These are phyloP conservation scores for Adelges cooleyi DNA, from an alignment of 1,140 invertebrate species.

Conservation along the genomic window DNA sequence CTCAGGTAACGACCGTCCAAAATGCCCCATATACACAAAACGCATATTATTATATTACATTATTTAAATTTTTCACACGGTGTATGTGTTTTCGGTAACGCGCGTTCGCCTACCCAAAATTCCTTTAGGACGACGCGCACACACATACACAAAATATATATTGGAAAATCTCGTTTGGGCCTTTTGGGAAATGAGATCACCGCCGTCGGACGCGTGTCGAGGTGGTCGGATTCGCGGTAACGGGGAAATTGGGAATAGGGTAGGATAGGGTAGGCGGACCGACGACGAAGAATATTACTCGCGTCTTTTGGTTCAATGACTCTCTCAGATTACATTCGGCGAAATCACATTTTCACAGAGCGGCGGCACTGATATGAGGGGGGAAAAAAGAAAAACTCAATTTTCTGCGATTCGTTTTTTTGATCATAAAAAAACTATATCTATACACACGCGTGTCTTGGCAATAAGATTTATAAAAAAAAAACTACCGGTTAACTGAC, in stretches of 20 bases:
- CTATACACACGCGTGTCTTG: background rate
- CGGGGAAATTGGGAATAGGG: too few relatives aligned
- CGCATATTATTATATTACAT: too few relatives aligned
- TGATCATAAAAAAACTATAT: constrained; percentile 13
- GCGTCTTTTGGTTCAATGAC: constrained; percentile 23
- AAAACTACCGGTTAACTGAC: constrained; percentile 12
- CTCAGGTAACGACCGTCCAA: constrained; percentile 53
- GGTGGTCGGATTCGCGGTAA: too few relatives aligned
- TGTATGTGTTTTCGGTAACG: too few relatives aligned
- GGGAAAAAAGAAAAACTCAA: constrained; percentile 14
- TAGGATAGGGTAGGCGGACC: background rate
- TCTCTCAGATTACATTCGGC: constrained; percentile 20
- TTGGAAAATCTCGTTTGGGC: constrained; percentile 25
- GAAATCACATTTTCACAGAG: constrained; percentile 22
- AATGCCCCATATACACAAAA: background rate
- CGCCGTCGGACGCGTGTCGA: background rate
- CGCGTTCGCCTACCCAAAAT: too few relatives aligned
- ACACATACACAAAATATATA: background rate
- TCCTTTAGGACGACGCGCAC: too few relatives aligned
- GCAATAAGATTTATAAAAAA: constrained; percentile 3
- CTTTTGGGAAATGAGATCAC: constrained; percentile 27
- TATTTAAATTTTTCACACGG: too few relatives aligned
- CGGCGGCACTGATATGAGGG: constrained; percentile 10
- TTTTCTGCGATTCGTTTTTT: constrained; percentile 14
- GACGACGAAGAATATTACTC: constrained; percentile 11